Evolutionary conservation across 2,113 vertebrate species (phyloP).

Genomic region (Rhinoderma darwinii): DNA sequence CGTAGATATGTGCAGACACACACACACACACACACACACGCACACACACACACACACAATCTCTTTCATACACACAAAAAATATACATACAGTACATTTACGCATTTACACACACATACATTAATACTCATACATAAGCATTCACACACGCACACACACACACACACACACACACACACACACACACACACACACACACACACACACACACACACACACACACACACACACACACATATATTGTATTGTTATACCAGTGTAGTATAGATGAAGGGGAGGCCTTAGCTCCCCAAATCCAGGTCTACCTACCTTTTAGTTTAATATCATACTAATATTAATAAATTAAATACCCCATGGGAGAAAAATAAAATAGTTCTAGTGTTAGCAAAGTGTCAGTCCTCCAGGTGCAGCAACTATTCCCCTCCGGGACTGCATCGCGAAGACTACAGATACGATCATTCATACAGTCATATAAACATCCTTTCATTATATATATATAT

Average conservation of each 20-base stretch:
- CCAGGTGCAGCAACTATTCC: background rate
- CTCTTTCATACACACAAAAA: too few relatives aligned
- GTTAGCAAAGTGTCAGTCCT: background rate
- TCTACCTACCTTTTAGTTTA: too few relatives aligned
- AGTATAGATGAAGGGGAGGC: background rate
- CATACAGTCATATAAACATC: too few relatives aligned
- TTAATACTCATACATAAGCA: background rate
- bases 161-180: background rate
- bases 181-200: background rate
- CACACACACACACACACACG: background rate
- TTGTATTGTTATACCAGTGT: background rate
- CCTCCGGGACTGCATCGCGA: background rate
- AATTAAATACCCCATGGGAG: background rate
- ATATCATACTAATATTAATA: background rate
- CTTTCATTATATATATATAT: too few relatives aligned
- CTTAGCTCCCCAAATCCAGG: background rate
- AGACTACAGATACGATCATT: background rate
- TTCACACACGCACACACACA: too few relatives aligned
- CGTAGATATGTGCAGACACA: too few relatives aligned
- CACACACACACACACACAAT: background rate
- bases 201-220: background rate
- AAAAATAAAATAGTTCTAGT: background rate
- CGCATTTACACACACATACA: too few relatives aligned
- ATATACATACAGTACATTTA: too few relatives aligned
- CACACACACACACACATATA: background rate